Evolutionary conservation across 2,113 vertebrate species (phyloP).

Genomic region (Alces alces): DNA sequence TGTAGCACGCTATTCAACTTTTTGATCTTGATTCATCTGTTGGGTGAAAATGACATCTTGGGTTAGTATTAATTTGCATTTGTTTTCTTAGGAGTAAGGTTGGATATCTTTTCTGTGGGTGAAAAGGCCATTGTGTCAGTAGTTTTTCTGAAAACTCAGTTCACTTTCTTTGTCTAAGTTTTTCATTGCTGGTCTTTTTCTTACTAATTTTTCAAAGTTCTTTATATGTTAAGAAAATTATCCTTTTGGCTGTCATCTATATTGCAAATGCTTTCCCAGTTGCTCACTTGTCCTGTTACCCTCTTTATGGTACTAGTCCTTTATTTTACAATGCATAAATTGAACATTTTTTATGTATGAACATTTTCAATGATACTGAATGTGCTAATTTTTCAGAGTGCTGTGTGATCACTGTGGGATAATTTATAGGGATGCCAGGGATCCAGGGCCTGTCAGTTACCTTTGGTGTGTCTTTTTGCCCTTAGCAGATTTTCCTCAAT

Average conservation of each 20-base stretch:
- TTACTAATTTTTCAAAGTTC: neutral
- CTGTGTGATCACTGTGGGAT: neutral
- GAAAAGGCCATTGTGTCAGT: neutral
- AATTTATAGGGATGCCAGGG: neutral
- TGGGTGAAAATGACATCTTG: neutral
- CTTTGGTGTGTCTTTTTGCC: neutral
- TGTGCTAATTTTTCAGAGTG: neutral
- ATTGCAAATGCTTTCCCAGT: neutral
- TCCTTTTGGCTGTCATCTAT: neutral
- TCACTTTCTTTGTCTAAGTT: neutral
- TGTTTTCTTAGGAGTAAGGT: conserved; percentile 4
- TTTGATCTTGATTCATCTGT: neutral
- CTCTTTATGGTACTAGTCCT: neutral
- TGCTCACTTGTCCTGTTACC: neutral
- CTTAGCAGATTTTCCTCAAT: neutral
- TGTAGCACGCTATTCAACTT: neutral
- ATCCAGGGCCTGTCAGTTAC: neutral
- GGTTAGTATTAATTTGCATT: neutral
- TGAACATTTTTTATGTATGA: neutral
- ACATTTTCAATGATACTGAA: neutral
- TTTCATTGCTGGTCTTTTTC: neutral
- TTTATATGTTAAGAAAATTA: neutral
- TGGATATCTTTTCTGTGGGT: neutral
- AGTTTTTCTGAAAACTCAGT: neutral
- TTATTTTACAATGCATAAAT: neutral